Percentiles rank a stretch among this genome's conserved stretches.
Evolutionary conservation across 2,797 vertebrate species (phyloP).

Genomic region (Pseudomugil gertrudae): DNA sequence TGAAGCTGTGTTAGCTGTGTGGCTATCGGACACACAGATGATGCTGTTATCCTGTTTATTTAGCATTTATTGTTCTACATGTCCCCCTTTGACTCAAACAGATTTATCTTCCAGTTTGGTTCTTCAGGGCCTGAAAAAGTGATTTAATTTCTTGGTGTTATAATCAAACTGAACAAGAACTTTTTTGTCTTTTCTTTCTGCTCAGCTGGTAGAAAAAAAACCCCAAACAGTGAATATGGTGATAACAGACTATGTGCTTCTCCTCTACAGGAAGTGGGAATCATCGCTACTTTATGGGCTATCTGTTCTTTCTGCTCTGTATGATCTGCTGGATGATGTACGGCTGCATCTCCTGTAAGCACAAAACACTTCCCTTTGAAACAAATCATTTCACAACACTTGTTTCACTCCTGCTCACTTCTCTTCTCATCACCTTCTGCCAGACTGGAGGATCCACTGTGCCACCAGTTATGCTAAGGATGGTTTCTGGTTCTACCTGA

Average conservation of each 20-base stretch:
- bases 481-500: conserved; percentile 96
- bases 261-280: conserved; percentile 92
- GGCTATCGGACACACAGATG: background rate
- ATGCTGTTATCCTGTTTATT: too few species aligned
- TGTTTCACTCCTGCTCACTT: background rate
- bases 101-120: background rate
- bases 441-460: conserved; percentile 97
- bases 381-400: background rate
- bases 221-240: background rate
- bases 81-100: background rate
- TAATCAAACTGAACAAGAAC: background rate
- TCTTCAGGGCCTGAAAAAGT: background rate
- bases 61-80: too few species aligned
- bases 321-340: conserved; percentile 99
- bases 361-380: background rate
- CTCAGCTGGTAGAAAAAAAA: background rate
- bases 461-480: conserved; percentile 93
- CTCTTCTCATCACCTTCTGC: background rate
- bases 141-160: background rate
- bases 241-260: background rate
- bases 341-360: conserved; percentile 97
- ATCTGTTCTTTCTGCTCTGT: conserved; percentile 96
- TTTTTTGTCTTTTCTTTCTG: background rate
- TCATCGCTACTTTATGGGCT: conserved; percentile 98
- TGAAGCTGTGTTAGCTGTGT: background rate